A percentile compares a stretch with the other conserved stretches of the same genome.
Evolutionary conservation across 2,113 vertebrate species (phyloP).

Genomic region (Aleadryas rufinucha): DNA sequence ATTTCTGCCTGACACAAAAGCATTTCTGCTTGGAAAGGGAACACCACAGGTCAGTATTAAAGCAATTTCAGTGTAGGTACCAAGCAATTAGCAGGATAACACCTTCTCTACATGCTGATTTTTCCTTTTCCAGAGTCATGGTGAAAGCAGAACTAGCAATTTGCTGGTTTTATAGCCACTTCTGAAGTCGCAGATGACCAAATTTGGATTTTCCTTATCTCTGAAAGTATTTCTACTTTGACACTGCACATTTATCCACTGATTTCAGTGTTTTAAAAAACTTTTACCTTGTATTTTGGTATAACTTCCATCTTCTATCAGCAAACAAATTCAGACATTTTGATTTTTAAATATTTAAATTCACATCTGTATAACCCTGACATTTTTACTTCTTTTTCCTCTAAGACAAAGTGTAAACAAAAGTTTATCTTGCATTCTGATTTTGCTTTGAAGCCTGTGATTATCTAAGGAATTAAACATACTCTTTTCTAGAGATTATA

Average conservation of each 20-base stretch:
- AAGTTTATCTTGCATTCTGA: not conserved
- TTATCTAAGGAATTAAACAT: not conserved
- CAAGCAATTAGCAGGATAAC: not conserved
- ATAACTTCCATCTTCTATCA: not conserved
- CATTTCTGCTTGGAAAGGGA: not conserved
- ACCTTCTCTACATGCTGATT: not conserved
- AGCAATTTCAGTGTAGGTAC: not conserved
- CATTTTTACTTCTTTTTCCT: rapidly evolving
- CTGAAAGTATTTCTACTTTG: not conserved
- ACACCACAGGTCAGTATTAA: not conserved
- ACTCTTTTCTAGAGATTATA: not conserved
- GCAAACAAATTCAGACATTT: not conserved
- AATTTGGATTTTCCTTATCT: not conserved
- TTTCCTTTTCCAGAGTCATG: not conserved
- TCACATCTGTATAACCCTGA: not conserved
- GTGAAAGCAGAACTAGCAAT: not conserved
- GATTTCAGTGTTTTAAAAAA: not conserved
- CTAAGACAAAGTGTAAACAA: not conserved
- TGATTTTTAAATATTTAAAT: not conserved
- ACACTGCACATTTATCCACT: not conserved
- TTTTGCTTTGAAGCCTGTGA: not conserved
- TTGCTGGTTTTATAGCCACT: not conserved
- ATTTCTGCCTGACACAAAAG: not conserved
- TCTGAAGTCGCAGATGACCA: not conserved
- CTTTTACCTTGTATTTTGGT: not conserved